These are phyloP conservation scores for Philereme transversata DNA, from an alignment of 2,888 invertebrate species.

Conservation along the genomic window DNA sequence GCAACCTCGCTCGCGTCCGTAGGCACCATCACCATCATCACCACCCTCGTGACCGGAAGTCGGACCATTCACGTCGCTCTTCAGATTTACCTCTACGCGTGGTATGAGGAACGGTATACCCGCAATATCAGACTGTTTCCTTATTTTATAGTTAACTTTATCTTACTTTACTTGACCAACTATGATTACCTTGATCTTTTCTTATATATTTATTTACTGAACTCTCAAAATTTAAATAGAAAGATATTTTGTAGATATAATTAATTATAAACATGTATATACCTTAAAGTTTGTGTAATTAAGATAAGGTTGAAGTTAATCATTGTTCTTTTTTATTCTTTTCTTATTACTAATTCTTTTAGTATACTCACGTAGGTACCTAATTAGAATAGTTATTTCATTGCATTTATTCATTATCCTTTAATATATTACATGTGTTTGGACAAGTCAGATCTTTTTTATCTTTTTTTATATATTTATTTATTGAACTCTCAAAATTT, in stretches of 20 bases:
- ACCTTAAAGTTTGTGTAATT: constrained; percentile 38
- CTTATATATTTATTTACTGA: constrained; percentile 50
- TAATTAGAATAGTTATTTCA: too few relatives aligned
- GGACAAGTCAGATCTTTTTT: too few relatives aligned
- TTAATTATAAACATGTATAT: constrained; percentile 35
- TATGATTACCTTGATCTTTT: constrained; percentile 82
- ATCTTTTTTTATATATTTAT: too few relatives aligned
- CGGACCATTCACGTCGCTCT: constrained; percentile 79
- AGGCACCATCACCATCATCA: constrained; percentile 90
- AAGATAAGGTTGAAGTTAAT: constrained; percentile 80
- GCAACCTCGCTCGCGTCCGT: constrained; percentile 44
- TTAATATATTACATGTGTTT: too few relatives aligned
- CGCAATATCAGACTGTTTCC: too few relatives aligned
- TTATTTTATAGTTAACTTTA: background rate
- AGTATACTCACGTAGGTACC: constrained; percentile 25
- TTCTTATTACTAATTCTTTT: constrained; percentile 31
- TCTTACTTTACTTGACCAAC: constrained; percentile 44
- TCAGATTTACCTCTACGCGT: too few relatives aligned
- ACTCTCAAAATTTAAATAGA: constrained; percentile 27
- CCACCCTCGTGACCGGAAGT: constrained; percentile 87
- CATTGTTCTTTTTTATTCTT: constrained; percentile 68
- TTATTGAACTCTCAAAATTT: too few relatives aligned
- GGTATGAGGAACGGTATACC: too few relatives aligned
- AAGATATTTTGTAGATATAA: constrained; percentile 18
- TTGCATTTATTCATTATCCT: too few relatives aligned